A percentile compares a stretch with the other conserved stretches of the same genome.
Conservation (phyloP, 2,113 vertebrate species). For the Etia nguti region DNA sequence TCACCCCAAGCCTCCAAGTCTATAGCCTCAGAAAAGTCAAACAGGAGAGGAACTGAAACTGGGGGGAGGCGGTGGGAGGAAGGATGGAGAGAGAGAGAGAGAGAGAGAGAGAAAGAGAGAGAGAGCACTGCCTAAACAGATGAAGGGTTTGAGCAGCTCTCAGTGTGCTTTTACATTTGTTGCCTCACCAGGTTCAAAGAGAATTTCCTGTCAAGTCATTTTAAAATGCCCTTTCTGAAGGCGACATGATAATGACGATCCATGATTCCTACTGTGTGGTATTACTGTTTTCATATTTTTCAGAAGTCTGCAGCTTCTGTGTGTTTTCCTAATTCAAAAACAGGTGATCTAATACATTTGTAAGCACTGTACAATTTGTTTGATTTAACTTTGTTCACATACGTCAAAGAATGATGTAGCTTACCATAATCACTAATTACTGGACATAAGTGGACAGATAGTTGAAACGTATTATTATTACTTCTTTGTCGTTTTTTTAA, state of each 20-base stretch:
- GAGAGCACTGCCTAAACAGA: neutral
- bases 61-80: neutral
- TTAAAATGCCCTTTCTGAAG: neutral
- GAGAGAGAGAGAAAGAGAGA: neutral
- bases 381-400: neutral
- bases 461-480: neutral
- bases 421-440: neutral
- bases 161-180: neutral
- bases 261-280: neutral
- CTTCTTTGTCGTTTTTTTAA: neutral
- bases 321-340: neutral
- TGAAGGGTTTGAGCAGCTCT: neutral
- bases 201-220: neutral
- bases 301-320: neutral
- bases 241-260: neutral
- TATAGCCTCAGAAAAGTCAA: conserved; percentile 5
- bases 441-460: neutral
- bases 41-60: conserved; percentile 70
- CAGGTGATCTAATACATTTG: neutral
- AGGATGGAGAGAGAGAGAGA: neutral
- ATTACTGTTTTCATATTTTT: neutral
- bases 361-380: neutral
- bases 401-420: neutral
- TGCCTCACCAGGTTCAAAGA: neutral
- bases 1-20: neutral